These are phyloP conservation scores for Lasioglossum pauxillum DNA, from an alignment of 2,888 invertebrate species.

Conservation along the genomic window DNA sequence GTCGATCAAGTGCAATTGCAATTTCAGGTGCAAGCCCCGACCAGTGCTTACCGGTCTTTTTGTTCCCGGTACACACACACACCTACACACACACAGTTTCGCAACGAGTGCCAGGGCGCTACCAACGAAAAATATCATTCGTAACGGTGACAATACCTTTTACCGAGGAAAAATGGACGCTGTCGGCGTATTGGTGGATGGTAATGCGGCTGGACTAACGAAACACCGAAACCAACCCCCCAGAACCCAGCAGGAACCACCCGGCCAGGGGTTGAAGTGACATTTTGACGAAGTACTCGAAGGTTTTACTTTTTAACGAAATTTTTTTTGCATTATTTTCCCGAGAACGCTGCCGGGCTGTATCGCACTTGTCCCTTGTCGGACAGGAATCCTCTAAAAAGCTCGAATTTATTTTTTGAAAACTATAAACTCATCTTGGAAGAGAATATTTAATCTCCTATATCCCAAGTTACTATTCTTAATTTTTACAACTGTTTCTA, in stretches of 20 bases:
- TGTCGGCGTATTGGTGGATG: constrained; percentile 13
- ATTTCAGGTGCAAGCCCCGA: background rate
- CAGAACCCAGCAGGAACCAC: background rate
- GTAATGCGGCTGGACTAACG: constrained; percentile 1
- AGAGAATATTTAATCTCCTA: background rate
- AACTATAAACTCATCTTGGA: background rate
- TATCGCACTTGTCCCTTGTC: background rate
- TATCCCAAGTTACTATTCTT: background rate
- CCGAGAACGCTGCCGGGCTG: background rate
- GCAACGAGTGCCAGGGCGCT: background rate
- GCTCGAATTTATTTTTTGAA: background rate
- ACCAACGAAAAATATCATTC: constrained; percentile 25
- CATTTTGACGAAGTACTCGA: background rate
- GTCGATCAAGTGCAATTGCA: background rate
- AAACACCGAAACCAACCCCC: constrained; percentile 1
- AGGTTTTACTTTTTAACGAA: background rate
- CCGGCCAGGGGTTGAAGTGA: constrained; percentile 5
- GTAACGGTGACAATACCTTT: constrained; percentile 11
- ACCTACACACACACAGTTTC: background rate
- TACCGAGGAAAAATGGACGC: constrained; percentile 11
- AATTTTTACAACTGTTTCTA: background rate
- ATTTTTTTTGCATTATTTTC: background rate
- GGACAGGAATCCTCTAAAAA: background rate
- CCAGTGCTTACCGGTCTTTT: background rate
- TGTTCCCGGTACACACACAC: background rate